phyloP scores from a whole-genome alignment of 2,113 vertebrate genomes.

The Pygoscelis adeliae region DNA sequence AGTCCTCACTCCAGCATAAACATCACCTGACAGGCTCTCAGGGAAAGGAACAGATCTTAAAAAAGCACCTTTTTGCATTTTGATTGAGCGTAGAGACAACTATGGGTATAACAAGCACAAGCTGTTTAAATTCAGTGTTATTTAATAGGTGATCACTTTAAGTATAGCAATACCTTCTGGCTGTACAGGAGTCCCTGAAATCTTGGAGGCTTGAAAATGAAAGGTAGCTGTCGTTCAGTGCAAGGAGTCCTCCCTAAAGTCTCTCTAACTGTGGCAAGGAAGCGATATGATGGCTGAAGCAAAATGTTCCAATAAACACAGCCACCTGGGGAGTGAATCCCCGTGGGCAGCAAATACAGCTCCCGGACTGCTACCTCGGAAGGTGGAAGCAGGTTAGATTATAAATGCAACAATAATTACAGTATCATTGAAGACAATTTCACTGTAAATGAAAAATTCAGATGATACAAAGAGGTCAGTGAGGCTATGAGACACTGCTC shows the following conservation, averaged over 20 bases:
- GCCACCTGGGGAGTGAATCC: neutral
- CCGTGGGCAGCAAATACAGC: neutral
- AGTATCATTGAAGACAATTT: neutral
- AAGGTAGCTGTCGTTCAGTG: neutral
- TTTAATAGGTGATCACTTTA: neutral
- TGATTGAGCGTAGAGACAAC: neutral
- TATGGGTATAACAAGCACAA: neutral
- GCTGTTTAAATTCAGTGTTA: neutral
- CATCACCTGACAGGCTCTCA: neutral
- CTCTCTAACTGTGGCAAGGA: neutral
- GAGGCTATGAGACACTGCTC: neutral
- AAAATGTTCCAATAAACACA: neutral
- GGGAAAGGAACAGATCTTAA: neutral
- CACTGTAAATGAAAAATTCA: neutral
- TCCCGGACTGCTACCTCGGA: accelerated
- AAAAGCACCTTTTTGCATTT: neutral
- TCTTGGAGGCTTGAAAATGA: neutral
- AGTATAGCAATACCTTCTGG: neutral
- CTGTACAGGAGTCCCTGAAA: neutral
- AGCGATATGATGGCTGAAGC: neutral
- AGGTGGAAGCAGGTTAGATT: neutral
- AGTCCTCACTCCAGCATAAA: neutral
- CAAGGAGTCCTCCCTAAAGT: neutral
- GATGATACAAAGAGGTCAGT: neutral
- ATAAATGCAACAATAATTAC: neutral